Conservation (phyloP, 2,797 vertebrate genomes). For the Craterocephalus amniculus region DNA sequence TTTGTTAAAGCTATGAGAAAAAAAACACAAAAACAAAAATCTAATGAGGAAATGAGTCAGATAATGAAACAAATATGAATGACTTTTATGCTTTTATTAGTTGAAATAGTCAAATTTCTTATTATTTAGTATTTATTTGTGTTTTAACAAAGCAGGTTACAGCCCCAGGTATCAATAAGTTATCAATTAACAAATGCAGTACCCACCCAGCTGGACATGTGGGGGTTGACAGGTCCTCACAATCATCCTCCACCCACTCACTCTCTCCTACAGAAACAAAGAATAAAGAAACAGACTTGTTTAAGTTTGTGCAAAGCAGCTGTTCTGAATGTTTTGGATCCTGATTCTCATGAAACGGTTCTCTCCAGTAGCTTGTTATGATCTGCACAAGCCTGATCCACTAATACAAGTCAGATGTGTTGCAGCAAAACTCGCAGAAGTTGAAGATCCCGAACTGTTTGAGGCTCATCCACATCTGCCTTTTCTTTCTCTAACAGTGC, state of each 20-base stretch:
- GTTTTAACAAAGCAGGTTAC: no score
- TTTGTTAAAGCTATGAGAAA: constrained; percentile 56
- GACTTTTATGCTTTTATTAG: no score
- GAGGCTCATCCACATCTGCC: no score
- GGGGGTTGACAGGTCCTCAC: constrained; percentile 60
- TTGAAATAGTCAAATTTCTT: no score
- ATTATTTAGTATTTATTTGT: no score
- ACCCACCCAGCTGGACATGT: constrained; percentile 75
- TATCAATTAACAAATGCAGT: neutral
- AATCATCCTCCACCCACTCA: constrained; percentile 78
- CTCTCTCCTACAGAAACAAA: constrained; percentile 60
- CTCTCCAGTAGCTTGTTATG: neutral
- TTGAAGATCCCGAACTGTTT: no score
- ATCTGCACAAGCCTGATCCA: no score
- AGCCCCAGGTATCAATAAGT: neutral
- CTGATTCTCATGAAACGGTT: neutral
- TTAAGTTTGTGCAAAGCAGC: no score
- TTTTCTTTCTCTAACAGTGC: neutral
- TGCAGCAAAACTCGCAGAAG: no score
- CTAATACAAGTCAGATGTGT: no score
- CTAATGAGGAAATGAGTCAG: no score
- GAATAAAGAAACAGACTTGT: neutral
- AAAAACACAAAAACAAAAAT: neutral
- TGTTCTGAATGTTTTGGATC: no score
- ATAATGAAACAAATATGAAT: neutral